Base-by-base conservation (phyloP, 2,888 invertebrate species). In the Pimpla rufipes region DNA sequence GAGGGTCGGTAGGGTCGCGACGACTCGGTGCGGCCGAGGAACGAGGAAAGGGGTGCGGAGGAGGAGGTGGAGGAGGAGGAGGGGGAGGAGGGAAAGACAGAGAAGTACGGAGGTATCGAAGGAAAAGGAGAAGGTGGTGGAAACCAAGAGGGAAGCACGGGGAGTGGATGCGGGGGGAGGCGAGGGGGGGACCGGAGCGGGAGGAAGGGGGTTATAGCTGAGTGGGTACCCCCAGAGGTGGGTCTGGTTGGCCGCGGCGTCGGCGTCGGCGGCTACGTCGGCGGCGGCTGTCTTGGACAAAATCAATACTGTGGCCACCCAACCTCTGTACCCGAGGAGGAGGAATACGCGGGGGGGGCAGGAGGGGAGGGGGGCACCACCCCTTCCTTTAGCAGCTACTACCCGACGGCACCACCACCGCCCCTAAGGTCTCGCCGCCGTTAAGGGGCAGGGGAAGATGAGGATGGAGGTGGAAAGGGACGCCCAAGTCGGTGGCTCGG, bases 281-380 rank as follows among this genome's bases (percentile, higher is more conserved):
- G 85, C 86, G 85, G 83, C 86, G 87, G 86, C 93, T 93, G 93
- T 93, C 93, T 93, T 93, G 93, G 93, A 93, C 93, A 93, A 93
- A 93, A 93, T 93, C 93, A 93, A 93, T 93, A 93, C 93, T 93
- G 92, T 91, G 93, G 92, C 90, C 90, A 92, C 90, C 91, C 91
- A 91, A 88, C 82, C 79, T 82, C 76, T 79, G 75, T 70, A 80
- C 78, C 57, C 8, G 42, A 8, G 47, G n/a, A n/a, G 2, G 29
- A 5, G 47, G 2, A n/a, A n/a, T 70, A 80, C 78, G 35, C 8
- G 42, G 2, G 47, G n/a, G 5, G 2, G 29, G 29, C n/a, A 5
- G n/a, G 47, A n/a, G 5, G 47, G 42, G 7, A 10, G 62, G 75
- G 79, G 76, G 57, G 90, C 90, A 88, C 88, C 86, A 84, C 87